phyloP scores from a whole-genome alignment of 2,113 vertebrate species.

The Oreochromis aureus region DNA sequence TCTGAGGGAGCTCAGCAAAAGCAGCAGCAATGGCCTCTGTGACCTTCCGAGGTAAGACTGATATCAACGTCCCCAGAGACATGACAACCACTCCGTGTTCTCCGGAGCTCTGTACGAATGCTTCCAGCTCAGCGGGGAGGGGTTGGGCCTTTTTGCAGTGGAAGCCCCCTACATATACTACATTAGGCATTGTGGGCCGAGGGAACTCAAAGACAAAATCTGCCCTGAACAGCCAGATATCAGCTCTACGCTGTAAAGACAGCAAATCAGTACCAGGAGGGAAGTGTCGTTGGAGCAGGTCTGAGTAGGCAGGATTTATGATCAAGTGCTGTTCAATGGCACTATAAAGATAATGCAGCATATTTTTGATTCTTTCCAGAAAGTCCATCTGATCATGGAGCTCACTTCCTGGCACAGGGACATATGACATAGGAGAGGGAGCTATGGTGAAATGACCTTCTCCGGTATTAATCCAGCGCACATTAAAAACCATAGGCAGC shows the following conservation, averaged over 20 bases:
- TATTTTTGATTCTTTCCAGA: conserved; percentile 61
- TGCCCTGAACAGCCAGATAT: conserved; percentile 62
- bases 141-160: conserved; percentile 56
- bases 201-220: conserved; percentile 69
- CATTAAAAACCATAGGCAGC: conserved; percentile 71
- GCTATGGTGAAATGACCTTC: conserved; percentile 63
- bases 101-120: conserved; percentile 69
- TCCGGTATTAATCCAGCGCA: conserved; percentile 67
- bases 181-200: conserved; percentile 69
- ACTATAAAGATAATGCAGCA: conserved; percentile 45
- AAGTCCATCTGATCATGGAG: conserved; percentile 65
- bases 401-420: conserved; percentile 63
- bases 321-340: conserved; percentile 14
- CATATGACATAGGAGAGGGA: conserved; percentile 65
- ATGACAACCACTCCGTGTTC: conserved; percentile 71
- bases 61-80: conserved; percentile 69
- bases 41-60: conserved; percentile 38
- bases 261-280: conserved; percentile 58
- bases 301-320: conserved; percentile 52
- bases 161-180: conserved; percentile 71
- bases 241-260: conserved; percentile 56
- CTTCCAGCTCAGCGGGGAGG: conserved; percentile 59
- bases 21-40: conserved; percentile 64
- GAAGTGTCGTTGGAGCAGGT: conserved; percentile 60
- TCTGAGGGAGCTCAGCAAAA: conserved; percentile 71